Evolutionary conservation across 2,797 vertebrate species (phyloP).

Genomic region (Malacoraja senta): DNA sequence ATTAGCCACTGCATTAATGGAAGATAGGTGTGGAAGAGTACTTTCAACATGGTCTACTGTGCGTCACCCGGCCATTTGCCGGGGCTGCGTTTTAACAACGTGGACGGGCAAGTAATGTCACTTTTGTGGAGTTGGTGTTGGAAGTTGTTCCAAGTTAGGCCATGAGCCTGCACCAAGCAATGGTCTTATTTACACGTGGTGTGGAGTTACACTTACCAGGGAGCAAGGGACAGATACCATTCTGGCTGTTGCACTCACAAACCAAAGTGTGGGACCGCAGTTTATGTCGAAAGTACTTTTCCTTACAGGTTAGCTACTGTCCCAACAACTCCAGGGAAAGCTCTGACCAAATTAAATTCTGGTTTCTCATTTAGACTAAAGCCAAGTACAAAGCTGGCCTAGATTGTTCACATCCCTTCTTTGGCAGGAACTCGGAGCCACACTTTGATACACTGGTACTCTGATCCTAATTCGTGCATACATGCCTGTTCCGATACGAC

Average conservation of each 20-base stretch:
- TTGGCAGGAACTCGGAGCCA: not conserved
- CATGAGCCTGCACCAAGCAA: not conserved
- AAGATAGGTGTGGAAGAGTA: not conserved
- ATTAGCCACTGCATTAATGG: constrained; percentile 8
- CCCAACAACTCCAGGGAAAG: not conserved
- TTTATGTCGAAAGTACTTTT: constrained; percentile 11
- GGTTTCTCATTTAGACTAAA: not conserved
- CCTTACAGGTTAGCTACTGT: not conserved
- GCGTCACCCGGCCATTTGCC: not conserved
- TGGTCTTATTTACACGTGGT: not conserved
- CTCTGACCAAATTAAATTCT: constrained; percentile 18
- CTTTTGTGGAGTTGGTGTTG: not conserved
- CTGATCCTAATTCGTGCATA: not conserved
- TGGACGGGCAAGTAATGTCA: not conserved
- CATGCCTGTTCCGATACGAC: not conserved
- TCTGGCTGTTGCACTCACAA: not conserved
- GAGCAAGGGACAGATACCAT: not conserved
- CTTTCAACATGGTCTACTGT: not conserved
- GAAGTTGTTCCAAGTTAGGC: no score
- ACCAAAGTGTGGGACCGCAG: no score
- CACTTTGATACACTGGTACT: no score
- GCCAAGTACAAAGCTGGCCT: not conserved
- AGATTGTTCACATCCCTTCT: not conserved
- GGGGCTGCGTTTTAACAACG: not conserved
- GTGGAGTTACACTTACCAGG: not conserved